Conservation (phyloP, 2,113 vertebrate species). For the Stegostoma tigrinum region DNA sequence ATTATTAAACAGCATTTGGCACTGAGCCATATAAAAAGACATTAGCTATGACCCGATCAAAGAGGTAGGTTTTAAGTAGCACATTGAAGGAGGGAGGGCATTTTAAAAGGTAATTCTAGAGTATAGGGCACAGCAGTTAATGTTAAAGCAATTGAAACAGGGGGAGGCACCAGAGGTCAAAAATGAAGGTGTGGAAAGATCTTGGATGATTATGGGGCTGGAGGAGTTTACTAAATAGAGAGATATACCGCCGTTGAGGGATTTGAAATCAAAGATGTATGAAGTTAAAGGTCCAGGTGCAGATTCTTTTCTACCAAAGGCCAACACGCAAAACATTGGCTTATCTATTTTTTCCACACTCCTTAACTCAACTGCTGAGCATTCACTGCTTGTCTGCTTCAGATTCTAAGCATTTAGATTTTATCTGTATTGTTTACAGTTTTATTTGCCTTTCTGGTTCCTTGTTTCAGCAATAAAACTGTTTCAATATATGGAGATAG, state of each 20-base stretch:
- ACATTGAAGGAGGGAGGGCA: background rate
- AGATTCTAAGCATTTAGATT: background rate
- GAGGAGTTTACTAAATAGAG: background rate
- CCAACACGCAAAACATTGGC: background rate
- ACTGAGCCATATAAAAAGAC: background rate
- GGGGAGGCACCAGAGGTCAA: background rate
- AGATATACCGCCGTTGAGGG: background rate
- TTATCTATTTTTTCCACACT: background rate
- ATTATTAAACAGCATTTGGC: background rate
- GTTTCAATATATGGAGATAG: background rate
- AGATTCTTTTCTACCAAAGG: background rate
- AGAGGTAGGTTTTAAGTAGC: background rate
- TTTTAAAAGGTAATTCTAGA: background rate
- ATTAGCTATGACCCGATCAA: background rate
- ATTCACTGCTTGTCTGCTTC: background rate
- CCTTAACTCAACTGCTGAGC: background rate
- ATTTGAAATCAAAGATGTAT: background rate
- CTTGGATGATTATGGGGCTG: background rate
- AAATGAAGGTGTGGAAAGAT: background rate
- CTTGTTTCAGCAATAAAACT: background rate
- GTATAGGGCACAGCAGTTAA: too few species aligned
- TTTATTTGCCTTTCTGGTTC: background rate
- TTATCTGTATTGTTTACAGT: background rate
- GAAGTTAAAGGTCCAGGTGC: background rate
- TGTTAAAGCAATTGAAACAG: background rate